Evolutionary conservation across 2,113 vertebrate genomes (phyloP).

Genomic region (Bettongia penicillata): DNA sequence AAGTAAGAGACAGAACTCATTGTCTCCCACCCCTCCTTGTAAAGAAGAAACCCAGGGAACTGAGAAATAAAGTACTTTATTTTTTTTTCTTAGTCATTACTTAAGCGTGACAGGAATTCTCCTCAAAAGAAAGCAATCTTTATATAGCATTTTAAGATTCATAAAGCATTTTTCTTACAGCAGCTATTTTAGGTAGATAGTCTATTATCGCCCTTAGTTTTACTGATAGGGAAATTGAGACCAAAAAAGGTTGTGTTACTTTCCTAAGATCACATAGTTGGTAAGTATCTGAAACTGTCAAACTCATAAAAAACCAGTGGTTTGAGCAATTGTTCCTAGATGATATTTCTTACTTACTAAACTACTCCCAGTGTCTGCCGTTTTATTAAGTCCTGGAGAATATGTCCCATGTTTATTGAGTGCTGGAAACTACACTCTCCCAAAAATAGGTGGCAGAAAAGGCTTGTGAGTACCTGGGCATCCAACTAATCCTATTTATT

Average conservation of each 20-base stretch:
- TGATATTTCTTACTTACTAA: neutral
- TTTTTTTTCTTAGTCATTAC: neutral
- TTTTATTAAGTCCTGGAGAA: neutral
- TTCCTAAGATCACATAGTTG: neutral
- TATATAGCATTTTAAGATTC: neutral
- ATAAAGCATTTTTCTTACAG: neutral
- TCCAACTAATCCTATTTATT: constrained; percentile 13
- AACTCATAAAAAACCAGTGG: neutral
- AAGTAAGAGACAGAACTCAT: neutral
- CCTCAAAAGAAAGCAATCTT: neutral
- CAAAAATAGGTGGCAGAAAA: neutral
- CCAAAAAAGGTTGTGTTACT: neutral
- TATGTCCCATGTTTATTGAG: neutral
- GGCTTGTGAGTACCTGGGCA: neutral
- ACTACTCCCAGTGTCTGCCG: neutral
- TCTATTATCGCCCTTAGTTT: neutral
- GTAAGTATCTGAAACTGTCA: neutral
- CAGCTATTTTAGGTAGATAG: neutral
- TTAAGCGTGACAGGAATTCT: neutral
- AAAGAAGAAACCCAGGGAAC: neutral
- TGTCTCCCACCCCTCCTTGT: neutral
- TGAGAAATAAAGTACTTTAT: neutral
- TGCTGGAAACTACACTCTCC: neutral
- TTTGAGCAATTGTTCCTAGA: neutral
- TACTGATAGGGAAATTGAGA: neutral